Conservation (phyloP, 2,888 invertebrate species). For the Heliothis peltigera region DNA sequence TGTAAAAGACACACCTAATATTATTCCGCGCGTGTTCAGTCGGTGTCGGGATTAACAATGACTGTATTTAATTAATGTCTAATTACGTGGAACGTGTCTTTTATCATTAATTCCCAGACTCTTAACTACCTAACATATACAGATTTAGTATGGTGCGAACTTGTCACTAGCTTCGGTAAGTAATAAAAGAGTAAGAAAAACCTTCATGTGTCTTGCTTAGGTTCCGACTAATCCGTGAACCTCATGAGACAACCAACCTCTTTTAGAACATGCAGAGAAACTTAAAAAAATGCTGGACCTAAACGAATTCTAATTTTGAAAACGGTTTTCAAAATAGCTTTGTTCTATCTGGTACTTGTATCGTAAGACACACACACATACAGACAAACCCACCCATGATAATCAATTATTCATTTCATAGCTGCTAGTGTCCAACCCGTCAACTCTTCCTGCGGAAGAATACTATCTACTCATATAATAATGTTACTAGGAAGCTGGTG, state of each 20-base stretch:
- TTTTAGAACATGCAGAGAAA: no score
- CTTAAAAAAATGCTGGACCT: no score
- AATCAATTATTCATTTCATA: conserved; percentile 16
- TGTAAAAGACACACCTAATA: conserved; percentile 9
- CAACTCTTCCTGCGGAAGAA: conserved; percentile 39
- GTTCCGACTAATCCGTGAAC: no score
- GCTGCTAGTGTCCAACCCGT: conserved; percentile 2
- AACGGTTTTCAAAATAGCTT: no score
- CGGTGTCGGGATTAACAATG: conserved; percentile 19
- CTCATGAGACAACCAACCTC: no score
- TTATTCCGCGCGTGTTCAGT: conserved; percentile 17
- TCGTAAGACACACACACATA: neutral
- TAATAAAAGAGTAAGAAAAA: no score
- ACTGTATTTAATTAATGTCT: conserved; percentile 30
- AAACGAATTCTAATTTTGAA: no score
- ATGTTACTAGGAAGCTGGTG: conserved; percentile 32
- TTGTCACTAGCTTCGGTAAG: neutral
- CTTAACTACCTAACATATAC: conserved; percentile 3
- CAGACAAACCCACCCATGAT: neutral
- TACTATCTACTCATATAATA: conserved; percentile 9
- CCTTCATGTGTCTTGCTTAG: no score
- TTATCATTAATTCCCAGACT: neutral
- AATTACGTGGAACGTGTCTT: conserved; percentile 19
- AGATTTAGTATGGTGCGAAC: conserved; percentile 7
- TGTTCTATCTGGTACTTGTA: no score